Evolutionary conservation across 2,797 vertebrate genomes (phyloP).

Genomic region (Characodon lateralis): DNA sequence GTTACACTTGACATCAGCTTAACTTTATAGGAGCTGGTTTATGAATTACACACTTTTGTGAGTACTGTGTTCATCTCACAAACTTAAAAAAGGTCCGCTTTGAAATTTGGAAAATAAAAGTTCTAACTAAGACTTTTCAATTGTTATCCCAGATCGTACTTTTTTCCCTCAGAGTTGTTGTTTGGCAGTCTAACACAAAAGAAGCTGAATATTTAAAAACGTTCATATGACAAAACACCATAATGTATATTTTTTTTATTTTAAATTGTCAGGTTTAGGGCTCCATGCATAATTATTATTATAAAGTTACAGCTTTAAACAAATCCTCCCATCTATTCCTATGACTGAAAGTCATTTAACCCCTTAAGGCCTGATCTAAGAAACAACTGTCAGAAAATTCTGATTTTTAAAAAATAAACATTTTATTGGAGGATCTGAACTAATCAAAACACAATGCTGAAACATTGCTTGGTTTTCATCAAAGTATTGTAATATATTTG

Average conservation of each 20-base stretch:
- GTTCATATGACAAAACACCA: neutral
- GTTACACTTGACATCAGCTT: slow-evolving; percentile 49
- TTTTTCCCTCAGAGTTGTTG: neutral
- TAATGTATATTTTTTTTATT: neutral
- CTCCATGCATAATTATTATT: neutral
- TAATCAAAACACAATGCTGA: neutral
- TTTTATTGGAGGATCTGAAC: neutral
- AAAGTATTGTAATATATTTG: neutral
- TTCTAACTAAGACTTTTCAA: neutral
- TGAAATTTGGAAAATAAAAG: neutral
- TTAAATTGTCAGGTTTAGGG: neutral
- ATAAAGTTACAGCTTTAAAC: neutral
- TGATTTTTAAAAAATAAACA: neutral
- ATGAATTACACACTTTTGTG: neutral
- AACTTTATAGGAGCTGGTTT: neutral
- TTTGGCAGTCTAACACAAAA: neutral
- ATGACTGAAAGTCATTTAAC: neutral
- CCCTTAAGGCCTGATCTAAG: neutral
- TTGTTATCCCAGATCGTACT: neutral
- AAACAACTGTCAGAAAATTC: neutral
- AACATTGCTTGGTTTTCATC: neutral
- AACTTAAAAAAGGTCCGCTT: neutral
- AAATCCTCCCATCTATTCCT: neutral
- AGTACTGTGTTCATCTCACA: neutral
- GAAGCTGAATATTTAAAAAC: neutral